phyloP scores from a whole-genome alignment of 2,888 invertebrate genomes.

The Ophion ellenae region DNA sequence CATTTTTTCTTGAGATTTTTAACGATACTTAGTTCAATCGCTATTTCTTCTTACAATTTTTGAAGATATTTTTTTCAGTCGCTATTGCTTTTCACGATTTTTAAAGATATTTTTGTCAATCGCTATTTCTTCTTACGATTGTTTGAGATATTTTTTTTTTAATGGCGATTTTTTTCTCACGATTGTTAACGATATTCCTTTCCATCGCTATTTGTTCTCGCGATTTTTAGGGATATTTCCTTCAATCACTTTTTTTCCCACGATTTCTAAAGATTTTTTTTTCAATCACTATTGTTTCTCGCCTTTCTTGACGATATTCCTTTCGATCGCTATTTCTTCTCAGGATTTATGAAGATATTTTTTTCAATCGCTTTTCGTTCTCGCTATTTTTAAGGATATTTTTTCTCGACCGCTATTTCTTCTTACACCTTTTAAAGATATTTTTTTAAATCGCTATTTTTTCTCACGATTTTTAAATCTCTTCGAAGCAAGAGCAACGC shows the following conservation, averaged over 20 bases:
- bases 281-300: slow-evolving; percentile 15
- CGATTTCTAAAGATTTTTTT: background rate
- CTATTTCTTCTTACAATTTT: no score
- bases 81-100: slow-evolving; percentile 14
- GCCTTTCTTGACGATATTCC: slow-evolving; percentile 17
- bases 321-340: no score
- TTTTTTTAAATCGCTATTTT: no score
- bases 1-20: slow-evolving; percentile 33
- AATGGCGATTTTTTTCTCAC: no score
- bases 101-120: slow-evolving; percentile 10
- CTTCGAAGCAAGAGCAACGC: no score
- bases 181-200: background rate
- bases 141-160: background rate
- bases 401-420: no score
- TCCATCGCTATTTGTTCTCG: no score
- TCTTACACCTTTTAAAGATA: no score
- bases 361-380: slow-evolving; percentile 20
- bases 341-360: background rate
- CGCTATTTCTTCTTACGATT: slow-evolving; percentile 34
- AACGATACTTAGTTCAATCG: background rate
- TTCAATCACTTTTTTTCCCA: no score
- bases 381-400: slow-evolving; percentile 31
- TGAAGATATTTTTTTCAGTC: no score
- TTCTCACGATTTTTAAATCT: no score
- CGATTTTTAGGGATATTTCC: no score